Evolutionary conservation across 2,888 invertebrate genomes (phyloP), one percentile per base, ranked within the genome.

Genomic region (Lepidocyrtoides sp.): DNA sequence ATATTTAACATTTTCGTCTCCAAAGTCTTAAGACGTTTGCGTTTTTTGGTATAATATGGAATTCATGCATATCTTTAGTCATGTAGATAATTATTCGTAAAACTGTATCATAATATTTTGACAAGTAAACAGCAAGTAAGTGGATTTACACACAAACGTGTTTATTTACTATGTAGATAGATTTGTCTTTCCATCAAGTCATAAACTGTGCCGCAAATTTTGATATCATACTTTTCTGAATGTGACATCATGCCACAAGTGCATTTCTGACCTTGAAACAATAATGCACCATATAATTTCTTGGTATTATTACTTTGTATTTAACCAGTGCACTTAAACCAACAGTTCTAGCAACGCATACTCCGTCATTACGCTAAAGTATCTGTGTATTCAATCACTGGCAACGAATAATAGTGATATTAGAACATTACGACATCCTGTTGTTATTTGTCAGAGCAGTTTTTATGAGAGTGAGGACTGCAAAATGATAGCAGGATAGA

Each of bases 391-490:
- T 10, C 51, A 51, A 10, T 2, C 1, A 23, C 10, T 10, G 0
- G 60, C 23, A 20, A 26, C n/a, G 3, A 29, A 29, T 3, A 26
- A 17, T 44, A 44, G 82, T 29, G 26, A 83, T 66, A 85, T 85
- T 72, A 51, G 36, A 72, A 29, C 32, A 69, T 72, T 51, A 57
- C 54, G 20, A 69, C 72, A 69, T 85, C 85, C 85, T 85, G 69
- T 84, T 63, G 10, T 60, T 23, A 23, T 69, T 69, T 66, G 69
- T 20, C 36, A 17, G 36, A 36, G n/a, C 57, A 51, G 5, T 57
- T 69, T 17, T 36, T 17, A 29, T 32, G 32, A n/a, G 4, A 10
- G 66, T 36, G n/a, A 69, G 54, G 82, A 20, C 44, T 26, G 54
- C 54, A 3, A 36, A 54, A 54, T 17, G 63, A 36, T 60, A 17